Evolutionary conservation across 2,888 invertebrate genomes (phyloP).

Genomic region (Eupithecia subumbrata): DNA sequence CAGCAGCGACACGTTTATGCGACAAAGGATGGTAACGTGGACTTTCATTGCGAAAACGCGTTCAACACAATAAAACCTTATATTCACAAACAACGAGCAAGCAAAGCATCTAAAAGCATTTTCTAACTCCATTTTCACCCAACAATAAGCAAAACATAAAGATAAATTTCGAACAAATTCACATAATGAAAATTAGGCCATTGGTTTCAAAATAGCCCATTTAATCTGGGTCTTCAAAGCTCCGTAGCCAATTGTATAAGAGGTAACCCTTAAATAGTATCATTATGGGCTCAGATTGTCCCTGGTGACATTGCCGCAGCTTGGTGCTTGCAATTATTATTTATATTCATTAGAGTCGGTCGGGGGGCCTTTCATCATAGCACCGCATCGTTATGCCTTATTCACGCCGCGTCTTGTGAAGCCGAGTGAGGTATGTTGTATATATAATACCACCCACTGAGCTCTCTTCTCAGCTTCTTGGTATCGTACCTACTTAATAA

Average conservation of each 20-base stretch:
- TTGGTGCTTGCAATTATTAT: constrained; percentile 66
- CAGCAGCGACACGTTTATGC: neutral
- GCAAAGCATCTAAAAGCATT: neutral
- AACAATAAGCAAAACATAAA: neutral
- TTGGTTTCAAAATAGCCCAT: constrained; percentile 7
- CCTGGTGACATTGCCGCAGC: constrained; percentile 52
- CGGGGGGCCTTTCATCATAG: constrained; percentile 69
- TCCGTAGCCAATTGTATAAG: constrained; percentile 20
- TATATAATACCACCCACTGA: constrained; percentile 59
- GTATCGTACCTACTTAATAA: neutral
- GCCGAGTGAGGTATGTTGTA: constrained; percentile 58
- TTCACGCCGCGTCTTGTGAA: constrained; percentile 66
- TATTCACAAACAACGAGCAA: neutral
- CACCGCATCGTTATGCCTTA: constrained; percentile 69
- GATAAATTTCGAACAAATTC: constrained; percentile 16
- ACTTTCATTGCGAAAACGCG: no score
- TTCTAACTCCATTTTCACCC: neutral
- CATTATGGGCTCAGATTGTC: constrained; percentile 54
- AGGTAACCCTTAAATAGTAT: constrained; percentile 39
- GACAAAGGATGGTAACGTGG: neutral
- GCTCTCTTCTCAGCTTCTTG: constrained; percentile 18
- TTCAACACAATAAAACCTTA: neutral
- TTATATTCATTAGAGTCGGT: constrained; percentile 74
- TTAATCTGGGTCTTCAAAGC: constrained; percentile 7
- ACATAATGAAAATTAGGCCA: constrained; percentile 20